Conservation (phyloP, 2,888 invertebrate genomes). For the Glyphotaelius pellucidus region DNA sequence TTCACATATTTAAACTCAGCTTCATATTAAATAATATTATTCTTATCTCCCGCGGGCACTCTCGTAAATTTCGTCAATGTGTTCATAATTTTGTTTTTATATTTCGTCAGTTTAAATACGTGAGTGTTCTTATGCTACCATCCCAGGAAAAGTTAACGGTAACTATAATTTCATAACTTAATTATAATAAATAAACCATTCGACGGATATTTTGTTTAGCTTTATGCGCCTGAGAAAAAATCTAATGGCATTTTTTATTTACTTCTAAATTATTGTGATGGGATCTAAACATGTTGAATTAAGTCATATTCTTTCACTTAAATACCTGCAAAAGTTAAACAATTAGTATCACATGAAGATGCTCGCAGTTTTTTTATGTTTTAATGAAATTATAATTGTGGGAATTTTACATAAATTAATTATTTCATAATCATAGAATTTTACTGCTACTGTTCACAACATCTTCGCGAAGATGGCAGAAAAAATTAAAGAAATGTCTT, state of each 20-base stretch:
- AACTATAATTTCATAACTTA: background rate
- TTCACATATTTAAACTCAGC: background rate
- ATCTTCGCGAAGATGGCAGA: background rate
- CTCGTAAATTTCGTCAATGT: conserved; percentile 1
- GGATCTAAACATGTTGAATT: background rate
- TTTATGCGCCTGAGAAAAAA: background rate
- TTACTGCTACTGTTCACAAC: background rate
- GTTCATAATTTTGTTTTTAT: background rate
- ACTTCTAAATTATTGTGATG: background rate
- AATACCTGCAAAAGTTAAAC: background rate
- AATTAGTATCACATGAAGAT: background rate
- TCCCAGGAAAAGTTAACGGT: conserved; percentile 11
- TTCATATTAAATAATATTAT: background rate
- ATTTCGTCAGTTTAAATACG: background rate
- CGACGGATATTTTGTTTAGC: background rate
- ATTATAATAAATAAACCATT: conserved; percentile 22
- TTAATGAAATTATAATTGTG: background rate
- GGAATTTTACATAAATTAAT: background rate
- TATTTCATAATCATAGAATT: background rate
- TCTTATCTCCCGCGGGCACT: background rate
- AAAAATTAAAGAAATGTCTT: no score
- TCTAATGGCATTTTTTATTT: background rate
- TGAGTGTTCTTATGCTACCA: background rate
- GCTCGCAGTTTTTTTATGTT: background rate
- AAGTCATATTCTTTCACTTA: background rate